phyloP scores from a whole-genome alignment of 2,888 invertebrate genomes.

The Melipona bicolor region DNA sequence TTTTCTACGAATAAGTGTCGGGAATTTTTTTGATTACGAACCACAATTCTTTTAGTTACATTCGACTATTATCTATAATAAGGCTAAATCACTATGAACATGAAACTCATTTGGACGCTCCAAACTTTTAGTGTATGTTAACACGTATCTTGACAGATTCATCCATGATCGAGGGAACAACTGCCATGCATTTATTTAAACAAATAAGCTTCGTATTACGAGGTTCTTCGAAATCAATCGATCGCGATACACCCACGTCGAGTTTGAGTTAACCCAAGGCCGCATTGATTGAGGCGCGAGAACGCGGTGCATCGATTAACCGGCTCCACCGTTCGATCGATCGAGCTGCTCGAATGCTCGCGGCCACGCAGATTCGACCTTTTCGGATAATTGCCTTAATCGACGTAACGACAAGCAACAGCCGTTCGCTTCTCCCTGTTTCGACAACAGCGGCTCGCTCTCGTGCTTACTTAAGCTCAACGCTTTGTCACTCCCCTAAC shows the following conservation, averaged over 20 bases:
- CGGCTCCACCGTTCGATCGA: conserved; percentile 27
- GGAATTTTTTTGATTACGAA: no score
- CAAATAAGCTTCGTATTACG: not conserved
- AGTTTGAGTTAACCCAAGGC: conserved; percentile 39
- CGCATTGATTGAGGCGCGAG: conserved; percentile 36
- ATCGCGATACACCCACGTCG: conserved; percentile 31
- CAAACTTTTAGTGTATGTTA: no score
- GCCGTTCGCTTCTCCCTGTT: conserved; percentile 41
- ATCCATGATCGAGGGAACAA: no score
- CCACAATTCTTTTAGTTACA: no score
- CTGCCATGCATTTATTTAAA: not conserved
- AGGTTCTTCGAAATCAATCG: conserved; percentile 49
- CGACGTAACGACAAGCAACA: conserved; percentile 48
- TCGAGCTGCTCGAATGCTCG: conserved; percentile 34
- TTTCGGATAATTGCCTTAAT: conserved; percentile 56
- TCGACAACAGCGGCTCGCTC: conserved; percentile 7
- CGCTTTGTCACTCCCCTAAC: not conserved
- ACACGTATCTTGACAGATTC: no score
- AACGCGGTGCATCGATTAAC: conserved; percentile 48
- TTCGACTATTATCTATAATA: no score
- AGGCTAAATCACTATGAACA: no score
- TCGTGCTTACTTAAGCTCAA: conserved; percentile 24
- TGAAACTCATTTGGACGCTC: no score
- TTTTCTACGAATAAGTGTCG: no score
- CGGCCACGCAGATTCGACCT: conserved; percentile 42